phyloP scores from a whole-genome alignment of 2,113 vertebrate species.

The Chauna torquata region DNA sequence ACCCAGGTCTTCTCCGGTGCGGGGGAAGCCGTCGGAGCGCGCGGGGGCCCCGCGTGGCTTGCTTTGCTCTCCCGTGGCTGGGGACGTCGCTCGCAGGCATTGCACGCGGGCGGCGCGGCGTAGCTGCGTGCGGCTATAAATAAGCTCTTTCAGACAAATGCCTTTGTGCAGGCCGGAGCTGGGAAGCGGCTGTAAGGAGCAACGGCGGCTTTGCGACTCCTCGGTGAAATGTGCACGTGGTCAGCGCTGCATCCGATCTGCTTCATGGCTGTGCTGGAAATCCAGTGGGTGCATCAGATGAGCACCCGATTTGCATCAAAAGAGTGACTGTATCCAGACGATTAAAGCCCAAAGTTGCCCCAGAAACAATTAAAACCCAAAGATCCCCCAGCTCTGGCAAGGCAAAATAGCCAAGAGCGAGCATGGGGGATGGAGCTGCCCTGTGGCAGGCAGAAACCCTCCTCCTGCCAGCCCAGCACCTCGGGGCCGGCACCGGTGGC shows the following conservation, averaged over 20 bases:
- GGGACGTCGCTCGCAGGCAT: background rate
- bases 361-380: background rate
- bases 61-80: too few species aligned
- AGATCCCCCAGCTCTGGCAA: background rate
- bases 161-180: background rate
- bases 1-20: background rate
- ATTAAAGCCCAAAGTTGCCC: background rate
- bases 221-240: background rate
- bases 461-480: background rate
- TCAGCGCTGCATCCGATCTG: background rate
- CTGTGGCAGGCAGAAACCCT: background rate
- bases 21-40: background rate
- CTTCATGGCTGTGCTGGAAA: background rate
- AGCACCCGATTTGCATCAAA: background rate
- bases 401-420: background rate
- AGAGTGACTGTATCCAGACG: background rate
- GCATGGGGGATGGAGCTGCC: background rate
- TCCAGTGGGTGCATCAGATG: background rate
- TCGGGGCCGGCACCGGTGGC: too few species aligned
- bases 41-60: background rate
- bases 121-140: background rate
- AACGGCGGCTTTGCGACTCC: background rate
- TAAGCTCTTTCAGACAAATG: background rate
- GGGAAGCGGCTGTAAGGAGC: background rate
- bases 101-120: background rate